Percentiles rank a stretch among this genome's conserved stretches.
phyloP scores from a whole-genome alignment of 2,113 vertebrate genomes.

The Podiceps cristatus region DNA sequence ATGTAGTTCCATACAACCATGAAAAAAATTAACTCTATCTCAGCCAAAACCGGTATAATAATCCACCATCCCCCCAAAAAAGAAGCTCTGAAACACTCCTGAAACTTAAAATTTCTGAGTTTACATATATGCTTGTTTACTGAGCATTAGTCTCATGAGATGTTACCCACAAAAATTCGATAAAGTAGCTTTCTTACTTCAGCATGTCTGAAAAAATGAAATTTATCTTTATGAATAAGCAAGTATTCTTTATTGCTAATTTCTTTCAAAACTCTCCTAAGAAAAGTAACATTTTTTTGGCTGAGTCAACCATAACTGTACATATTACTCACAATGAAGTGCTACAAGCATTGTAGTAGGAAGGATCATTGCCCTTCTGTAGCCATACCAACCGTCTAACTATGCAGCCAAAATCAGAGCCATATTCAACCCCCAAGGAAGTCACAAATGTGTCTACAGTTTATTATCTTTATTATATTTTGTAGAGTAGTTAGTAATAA shows the following conservation, averaged over 20 bases:
- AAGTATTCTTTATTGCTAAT: not conserved
- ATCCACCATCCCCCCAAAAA: not conserved
- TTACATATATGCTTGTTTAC: not conserved
- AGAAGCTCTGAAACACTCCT: accelerated
- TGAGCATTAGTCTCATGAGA: not conserved
- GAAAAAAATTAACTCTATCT: not conserved
- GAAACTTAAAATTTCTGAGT: not conserved
- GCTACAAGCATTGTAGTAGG: not conserved
- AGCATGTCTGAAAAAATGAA: not conserved
- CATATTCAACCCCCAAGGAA: accelerated
- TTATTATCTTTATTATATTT: not conserved
- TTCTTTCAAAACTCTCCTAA: not conserved
- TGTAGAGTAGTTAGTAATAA: not conserved
- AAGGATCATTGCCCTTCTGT: not conserved
- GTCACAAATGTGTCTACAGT: not conserved
- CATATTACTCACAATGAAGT: not conserved
- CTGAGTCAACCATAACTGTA: not conserved
- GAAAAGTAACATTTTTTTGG: not conserved
- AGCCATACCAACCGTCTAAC: not conserved
- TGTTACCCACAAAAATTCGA: not conserved
- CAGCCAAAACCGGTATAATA: not conserved
- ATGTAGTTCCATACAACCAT: no score
- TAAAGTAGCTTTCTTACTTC: not conserved
- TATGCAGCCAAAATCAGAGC: not conserved
- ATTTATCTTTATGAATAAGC: not conserved